Evolutionary conservation across 2,888 invertebrate species (phyloP).

Genomic region (Synergus gifuensis): DNA sequence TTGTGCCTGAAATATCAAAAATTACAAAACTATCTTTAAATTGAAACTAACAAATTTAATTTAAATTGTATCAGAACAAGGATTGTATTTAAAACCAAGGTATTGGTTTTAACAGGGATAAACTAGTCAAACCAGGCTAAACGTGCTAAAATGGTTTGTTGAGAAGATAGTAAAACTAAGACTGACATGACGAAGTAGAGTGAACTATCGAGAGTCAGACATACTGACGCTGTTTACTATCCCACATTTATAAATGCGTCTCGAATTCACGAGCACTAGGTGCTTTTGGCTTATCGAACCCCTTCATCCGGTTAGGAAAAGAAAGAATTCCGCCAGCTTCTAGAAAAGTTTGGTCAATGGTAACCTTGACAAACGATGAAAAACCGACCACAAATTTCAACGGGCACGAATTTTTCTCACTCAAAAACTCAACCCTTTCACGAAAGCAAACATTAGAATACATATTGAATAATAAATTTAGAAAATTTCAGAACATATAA

Average conservation of each 20-base stretch:
- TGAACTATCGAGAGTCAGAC: conserved; percentile 28
- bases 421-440: not conserved
- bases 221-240: conserved; percentile 39
- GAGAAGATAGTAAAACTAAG: conserved; percentile 23
- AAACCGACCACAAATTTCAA: conserved; percentile 8
- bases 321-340: conserved; percentile 9
- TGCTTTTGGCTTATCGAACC: conserved; percentile 22
- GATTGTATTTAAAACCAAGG: too few species aligned
- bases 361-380: conserved; percentile 11
- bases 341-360: not conserved
- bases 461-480: not conserved
- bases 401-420: not conserved
- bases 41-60: too few species aligned
- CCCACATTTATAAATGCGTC: conserved; percentile 31
- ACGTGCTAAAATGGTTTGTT: conserved; percentile 30
- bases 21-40: too few species aligned
- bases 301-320: conserved; percentile 22
- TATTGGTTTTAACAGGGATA: conserved; percentile 1
- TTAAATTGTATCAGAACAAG: too few species aligned
- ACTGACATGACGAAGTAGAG: conserved; percentile 35
- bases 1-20: too few species aligned
- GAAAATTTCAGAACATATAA: not conserved
- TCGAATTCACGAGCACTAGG: conserved; percentile 5
- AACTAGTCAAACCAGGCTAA: conserved; percentile 4
- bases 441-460: not conserved